These are phyloP conservation scores for Drosophila kohkoa DNA, from an alignment of 1,140 invertebrate genomes.

Conservation along the genomic window DNA sequence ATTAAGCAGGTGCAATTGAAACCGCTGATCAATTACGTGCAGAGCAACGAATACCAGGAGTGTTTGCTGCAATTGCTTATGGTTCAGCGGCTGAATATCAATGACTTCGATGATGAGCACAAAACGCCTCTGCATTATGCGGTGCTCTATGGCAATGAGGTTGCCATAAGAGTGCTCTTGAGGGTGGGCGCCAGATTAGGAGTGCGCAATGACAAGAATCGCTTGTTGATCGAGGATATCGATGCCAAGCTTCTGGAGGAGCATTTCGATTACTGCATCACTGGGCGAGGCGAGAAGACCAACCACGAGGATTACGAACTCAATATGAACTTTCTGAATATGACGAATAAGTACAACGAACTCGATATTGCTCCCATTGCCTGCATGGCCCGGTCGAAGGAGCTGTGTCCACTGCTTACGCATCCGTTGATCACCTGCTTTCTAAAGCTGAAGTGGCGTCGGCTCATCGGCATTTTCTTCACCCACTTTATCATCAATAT, in stretches of 20 bases:
- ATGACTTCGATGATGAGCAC: neutral
- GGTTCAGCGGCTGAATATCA: neutral
- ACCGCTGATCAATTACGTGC: neutral
- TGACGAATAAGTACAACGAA: neutral
- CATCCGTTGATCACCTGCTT: slow-evolving; percentile 24
- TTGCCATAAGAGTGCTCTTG: slow-evolving; percentile 10
- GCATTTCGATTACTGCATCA: slow-evolving; percentile 27
- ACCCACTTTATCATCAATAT: neutral
- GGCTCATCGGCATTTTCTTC: neutral
- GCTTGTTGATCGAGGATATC: neutral
- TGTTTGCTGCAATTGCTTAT: neutral
- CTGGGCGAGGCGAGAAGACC: neutral
- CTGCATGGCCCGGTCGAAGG: neutral
- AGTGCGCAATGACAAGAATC: neutral
- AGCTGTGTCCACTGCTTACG: neutral
- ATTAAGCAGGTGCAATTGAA: neutral
- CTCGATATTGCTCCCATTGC: slow-evolving; percentile 10
- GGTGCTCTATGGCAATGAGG: slow-evolving; percentile 14
- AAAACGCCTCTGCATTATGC: slow-evolving; percentile 8
- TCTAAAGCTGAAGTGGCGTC: slow-evolving; percentile 7
- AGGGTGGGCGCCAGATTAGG: slow-evolving; percentile 10
- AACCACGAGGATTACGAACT: slow-evolving; percentile 1
- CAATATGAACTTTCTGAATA: slow-evolving; percentile 4
- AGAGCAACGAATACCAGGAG: neutral
- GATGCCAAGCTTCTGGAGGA: slow-evolving; percentile 5